Evolutionary conservation across 1,140 invertebrate genomes (phyloP), one percentile per base, ranked within the genome.

Genomic region (Lerema accius): DNA sequence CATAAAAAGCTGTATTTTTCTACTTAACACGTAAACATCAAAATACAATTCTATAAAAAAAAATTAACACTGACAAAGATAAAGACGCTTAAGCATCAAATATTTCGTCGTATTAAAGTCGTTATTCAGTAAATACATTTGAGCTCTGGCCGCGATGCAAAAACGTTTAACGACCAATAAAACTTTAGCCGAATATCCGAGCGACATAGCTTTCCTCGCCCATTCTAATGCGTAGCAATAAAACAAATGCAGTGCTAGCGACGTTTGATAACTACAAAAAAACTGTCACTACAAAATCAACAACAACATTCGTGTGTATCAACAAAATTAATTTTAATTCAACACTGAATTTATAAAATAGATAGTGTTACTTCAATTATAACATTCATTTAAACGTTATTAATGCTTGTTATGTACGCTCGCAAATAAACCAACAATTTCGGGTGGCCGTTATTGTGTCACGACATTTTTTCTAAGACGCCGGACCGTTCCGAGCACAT

Each of bases 131-230:
- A 39, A 49, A 59, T 59, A 59, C 17, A 46, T 45, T 37, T 11
- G 35, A 37, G 35, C 35, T 4, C 40, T 59, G 55, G 55, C 55
- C 43, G 60, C 39, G 48, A 51, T 53, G 62, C 63, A 64, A 68
- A 68, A 58, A 64, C 55, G 45, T 60, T 63, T 70, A 63, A 70
- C 50, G 64, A 59, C n/a, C 60, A 50, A 66, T 66, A 60, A 70
- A 66, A 60, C 42, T 50, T 66, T 60, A 55, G 14, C 37, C 58
- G 67, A 68, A 67, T 69, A 60, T 61, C 56, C 62, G 39, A 49
- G 61, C 15, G 28, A 26, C 42, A 59, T 70, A 19, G n/a, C 28
- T 23, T 26, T 19, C 35, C 53, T 59, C 32, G 42, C 46, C 53
- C 63, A 65, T 64, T 65, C 23, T 14, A 10, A 50, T 53, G n/a